phyloP scores from a whole-genome alignment of 2,888 invertebrate species.

The Eupithecia exiguata region DNA sequence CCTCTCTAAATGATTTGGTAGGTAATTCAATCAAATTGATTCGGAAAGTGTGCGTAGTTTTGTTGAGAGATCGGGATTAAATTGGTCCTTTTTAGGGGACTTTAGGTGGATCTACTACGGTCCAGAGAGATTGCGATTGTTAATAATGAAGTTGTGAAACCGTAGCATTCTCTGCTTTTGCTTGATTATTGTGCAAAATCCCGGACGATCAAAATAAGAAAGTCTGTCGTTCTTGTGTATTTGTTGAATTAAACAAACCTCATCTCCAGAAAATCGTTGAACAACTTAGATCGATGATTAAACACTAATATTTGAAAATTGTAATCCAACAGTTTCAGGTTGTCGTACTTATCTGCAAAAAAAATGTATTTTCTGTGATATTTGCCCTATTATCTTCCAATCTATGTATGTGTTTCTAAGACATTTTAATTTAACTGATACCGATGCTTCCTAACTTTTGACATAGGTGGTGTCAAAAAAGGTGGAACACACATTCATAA shows the following conservation, averaged over 20 bases:
- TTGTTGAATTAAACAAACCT: too few relatives aligned
- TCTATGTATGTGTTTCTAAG: too few relatives aligned
- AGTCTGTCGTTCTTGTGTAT: too few relatives aligned
- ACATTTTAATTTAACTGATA: too few relatives aligned
- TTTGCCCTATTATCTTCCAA: too few relatives aligned
- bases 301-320: not conserved
- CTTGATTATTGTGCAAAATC: not conserved
- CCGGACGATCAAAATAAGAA: not conserved
- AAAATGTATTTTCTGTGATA: not conserved
- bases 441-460: not conserved
- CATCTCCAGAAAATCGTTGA: too few relatives aligned
- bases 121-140: not conserved
- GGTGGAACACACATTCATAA: not conserved
- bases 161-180: not conserved
- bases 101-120: not conserved
- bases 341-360: not conserved
- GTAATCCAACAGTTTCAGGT: not conserved
- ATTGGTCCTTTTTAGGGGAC: not conserved
- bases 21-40: slow-evolving; percentile 48
- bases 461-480: not conserved
- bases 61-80: slow-evolving; percentile 16
- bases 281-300: too few relatives aligned
- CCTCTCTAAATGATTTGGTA: slow-evolving; percentile 49
- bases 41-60: slow-evolving; percentile 33
- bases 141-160: not conserved